Percentiles rank a stretch among this genome's conserved stretches.
phyloP scores from a whole-genome alignment of 2,888 invertebrate species.

The Diarsia dahlii region DNA sequence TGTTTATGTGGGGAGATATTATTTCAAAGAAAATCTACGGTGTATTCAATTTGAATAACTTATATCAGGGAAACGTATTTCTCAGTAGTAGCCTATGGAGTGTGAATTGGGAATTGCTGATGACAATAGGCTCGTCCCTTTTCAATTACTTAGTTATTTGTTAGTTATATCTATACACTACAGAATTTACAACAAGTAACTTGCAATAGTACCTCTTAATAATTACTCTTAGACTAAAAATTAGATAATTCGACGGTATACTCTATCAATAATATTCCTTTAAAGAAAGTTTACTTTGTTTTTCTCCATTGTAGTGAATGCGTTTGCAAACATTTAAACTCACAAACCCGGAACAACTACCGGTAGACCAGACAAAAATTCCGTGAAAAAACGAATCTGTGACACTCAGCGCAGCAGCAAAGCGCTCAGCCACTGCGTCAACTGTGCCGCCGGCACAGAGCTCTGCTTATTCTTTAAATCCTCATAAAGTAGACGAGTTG shows the following conservation, averaged over 20 bases:
- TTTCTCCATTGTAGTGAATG: no score
- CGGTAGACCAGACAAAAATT: no score
- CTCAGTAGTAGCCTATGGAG: neutral
- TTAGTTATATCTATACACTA: neutral
- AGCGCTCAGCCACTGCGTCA: no score
- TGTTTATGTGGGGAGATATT: neutral
- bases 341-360: no score
- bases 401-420: no score
- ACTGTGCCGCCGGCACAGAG: no score
- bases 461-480: no score
- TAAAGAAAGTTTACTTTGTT: neutral
- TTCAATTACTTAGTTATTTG: neutral
- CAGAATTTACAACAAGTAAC: neutral
- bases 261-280: neutral
- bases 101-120: neutral
- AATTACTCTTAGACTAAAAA: neutral
- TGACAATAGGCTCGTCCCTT: neutral
- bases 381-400: no score
- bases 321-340: no score
- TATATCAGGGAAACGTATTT: neutral
- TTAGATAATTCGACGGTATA: neutral
- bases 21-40: slow-evolving; percentile 14
- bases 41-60: slow-evolving; percentile 15
- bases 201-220: neutral
- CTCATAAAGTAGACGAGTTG: no score